These are phyloP conservation scores for Planiliza haematocheilus DNA, from an alignment of 2,113 vertebrate genomes.

Conservation along the genomic window DNA sequence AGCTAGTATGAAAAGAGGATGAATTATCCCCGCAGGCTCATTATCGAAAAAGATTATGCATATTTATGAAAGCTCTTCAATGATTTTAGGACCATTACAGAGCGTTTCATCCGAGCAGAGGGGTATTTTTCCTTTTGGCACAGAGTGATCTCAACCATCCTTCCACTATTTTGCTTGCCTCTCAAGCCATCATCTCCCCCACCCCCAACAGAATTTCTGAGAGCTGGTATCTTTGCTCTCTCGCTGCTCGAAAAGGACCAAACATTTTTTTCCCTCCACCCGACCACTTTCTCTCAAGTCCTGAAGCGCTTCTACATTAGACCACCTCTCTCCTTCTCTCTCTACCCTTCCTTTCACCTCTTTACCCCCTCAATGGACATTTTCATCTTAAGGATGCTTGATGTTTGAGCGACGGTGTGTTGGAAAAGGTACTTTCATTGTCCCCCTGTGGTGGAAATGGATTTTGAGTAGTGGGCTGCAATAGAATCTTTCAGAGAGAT, in stretches of 20 bases:
- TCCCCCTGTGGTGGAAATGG: slow-evolving; percentile 78
- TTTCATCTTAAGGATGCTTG: slow-evolving; percentile 80
- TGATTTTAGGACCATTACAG: slow-evolving; percentile 74
- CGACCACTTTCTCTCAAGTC: slow-evolving; percentile 85
- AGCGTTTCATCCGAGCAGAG: slow-evolving; percentile 85
- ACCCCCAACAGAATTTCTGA: slow-evolving; percentile 80
- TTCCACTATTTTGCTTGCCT: slow-evolving; percentile 75
- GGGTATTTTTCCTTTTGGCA: slow-evolving; percentile 78
- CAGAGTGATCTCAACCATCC: slow-evolving; percentile 67
- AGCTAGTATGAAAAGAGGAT: slow-evolving; percentile 67
- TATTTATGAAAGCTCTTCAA: slow-evolving; percentile 77
- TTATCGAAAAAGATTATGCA: slow-evolving; percentile 70
- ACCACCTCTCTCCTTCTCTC: slow-evolving; percentile 57
- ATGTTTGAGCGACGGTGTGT: slow-evolving; percentile 65
- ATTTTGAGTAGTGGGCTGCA: slow-evolving; percentile 78
- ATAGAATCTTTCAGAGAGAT: slow-evolving; percentile 73
- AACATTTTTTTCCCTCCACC: slow-evolving; percentile 85
- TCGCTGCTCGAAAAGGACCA: slow-evolving; percentile 88
- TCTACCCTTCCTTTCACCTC: slow-evolving; percentile 52
- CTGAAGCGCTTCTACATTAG: slow-evolving; percentile 84
- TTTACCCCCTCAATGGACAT: slow-evolving; percentile 68
- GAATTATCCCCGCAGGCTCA: slow-evolving; percentile 71
- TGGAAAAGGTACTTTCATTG: slow-evolving; percentile 80
- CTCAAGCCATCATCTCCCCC: slow-evolving; percentile 88
- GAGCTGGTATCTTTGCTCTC: slow-evolving; percentile 87